Evolutionary conservation across 1,140 invertebrate species (phyloP).

Genomic region (Pseudomyrmex pallidus): DNA sequence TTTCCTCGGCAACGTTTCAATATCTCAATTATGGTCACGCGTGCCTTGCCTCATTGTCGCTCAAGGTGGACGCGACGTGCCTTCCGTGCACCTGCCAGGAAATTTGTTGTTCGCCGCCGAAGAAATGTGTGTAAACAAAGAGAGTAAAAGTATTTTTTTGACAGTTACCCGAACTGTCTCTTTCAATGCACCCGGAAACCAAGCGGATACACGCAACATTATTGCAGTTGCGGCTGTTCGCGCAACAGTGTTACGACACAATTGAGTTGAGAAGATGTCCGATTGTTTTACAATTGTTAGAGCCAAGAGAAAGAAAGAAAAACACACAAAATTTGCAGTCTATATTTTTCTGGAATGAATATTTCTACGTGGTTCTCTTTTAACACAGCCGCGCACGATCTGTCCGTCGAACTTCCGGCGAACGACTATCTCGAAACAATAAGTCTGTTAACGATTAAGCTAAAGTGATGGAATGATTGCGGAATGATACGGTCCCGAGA

Average conservation of each 20-base stretch:
- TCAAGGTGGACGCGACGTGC: neutral
- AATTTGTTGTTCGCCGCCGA: conserved; percentile 21
- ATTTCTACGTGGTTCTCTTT: conserved; percentile 8
- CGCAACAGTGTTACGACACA: neutral
- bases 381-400: conserved; percentile 21
- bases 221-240: conserved; percentile 24
- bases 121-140: conserved; percentile 4
- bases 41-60: conserved; percentile 39
- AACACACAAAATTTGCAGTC: neutral
- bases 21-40: conserved; percentile 7
- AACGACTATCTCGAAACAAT: neutral
- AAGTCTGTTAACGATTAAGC: neutral
- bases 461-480: conserved; percentile 52
- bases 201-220: neutral
- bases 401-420: neutral
- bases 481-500: conserved; percentile 51
- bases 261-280: neutral
- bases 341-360: conserved; percentile 34
- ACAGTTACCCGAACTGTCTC: neutral
- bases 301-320: neutral
- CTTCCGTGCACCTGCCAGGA: conserved; percentile 52
- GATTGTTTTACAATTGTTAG: neutral
- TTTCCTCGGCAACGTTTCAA: conserved; percentile 16
- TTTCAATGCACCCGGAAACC: neutral
- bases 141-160: conserved; percentile 26